Evolutionary conservation across 2,888 invertebrate genomes (phyloP).

Genomic region (Perithous albicinctus): DNA sequence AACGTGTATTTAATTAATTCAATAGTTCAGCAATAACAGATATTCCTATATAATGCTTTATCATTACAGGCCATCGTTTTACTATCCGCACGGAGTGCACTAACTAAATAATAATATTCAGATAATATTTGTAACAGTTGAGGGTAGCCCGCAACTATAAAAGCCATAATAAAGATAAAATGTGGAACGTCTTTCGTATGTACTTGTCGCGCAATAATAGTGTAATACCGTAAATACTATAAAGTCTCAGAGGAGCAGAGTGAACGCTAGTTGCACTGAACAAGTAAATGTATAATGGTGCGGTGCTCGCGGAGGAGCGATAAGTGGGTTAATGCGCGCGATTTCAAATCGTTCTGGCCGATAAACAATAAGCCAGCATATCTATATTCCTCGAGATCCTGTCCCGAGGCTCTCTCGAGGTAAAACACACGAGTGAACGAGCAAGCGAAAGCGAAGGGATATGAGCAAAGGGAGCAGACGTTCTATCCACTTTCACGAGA

Average conservation of each 20-base stretch:
- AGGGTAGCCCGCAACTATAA: background rate
- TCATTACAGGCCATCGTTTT: conserved; percentile 26
- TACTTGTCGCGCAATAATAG: conserved; percentile 7
- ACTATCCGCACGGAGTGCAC: conserved; percentile 26
- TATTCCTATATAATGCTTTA: conserved; percentile 28
- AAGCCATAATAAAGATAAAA: conserved; percentile 40
- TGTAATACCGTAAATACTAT: background rate
- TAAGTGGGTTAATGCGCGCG: conserved; percentile 68
- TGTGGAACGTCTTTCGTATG: conserved; percentile 28
- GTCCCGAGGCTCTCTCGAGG: conserved; percentile 41
- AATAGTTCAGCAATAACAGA: conserved; percentile 23
- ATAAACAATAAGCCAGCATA: conserved; percentile 62
- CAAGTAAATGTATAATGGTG: conserved; percentile 11
- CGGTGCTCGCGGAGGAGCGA: conserved; percentile 31
- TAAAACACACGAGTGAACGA: conserved; percentile 19
- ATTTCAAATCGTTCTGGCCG: conserved; percentile 65
- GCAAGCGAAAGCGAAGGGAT: conserved; percentile 22
- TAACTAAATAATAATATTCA: conserved; percentile 39
- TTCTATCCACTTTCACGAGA: conserved; percentile 25
- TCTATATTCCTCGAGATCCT: conserved; percentile 43
- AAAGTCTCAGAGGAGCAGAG: conserved; percentile 18
- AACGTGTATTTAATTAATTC: conserved; percentile 4
- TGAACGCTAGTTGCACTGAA: conserved; percentile 13
- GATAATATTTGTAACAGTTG: conserved; percentile 15
- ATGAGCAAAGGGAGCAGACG: conserved; percentile 1